These are phyloP conservation scores for Gymnocephalus cernua DNA, from an alignment of 2,113 vertebrate species.

Conservation along the genomic window DNA sequence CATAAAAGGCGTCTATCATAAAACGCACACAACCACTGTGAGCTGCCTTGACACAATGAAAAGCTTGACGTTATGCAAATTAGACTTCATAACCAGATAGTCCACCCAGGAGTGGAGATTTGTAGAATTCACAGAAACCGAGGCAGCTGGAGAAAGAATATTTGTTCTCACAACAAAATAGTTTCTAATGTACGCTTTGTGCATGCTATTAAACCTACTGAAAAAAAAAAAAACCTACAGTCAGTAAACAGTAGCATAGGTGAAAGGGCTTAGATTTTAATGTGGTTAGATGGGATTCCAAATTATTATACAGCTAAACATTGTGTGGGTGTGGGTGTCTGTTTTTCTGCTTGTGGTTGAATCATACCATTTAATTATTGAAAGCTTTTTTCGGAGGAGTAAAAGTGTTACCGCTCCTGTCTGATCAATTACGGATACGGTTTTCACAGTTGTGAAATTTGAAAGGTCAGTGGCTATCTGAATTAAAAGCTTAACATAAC, in stretches of 20 bases:
- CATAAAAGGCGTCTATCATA: constrained; percentile 36
- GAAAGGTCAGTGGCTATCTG: neutral
- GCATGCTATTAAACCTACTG: neutral
- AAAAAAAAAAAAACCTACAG: no score
- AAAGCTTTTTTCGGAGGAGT: constrained; percentile 8
- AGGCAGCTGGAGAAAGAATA: constrained; percentile 16
- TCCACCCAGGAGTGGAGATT: constrained; percentile 33
- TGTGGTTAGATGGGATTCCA: neutral
- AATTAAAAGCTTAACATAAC: neutral
- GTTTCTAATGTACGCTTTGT: constrained; percentile 1
- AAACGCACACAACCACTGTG: constrained; percentile 47
- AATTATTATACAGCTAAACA: neutral
- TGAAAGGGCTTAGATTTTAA: constrained; percentile 4
- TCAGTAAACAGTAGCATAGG: neutral
- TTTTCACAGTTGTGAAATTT: neutral
- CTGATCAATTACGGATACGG: neutral
- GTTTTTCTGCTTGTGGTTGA: constrained; percentile 3
- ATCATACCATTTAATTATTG: constrained; percentile 10
- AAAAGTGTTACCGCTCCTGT: neutral
- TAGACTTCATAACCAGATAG: constrained; percentile 19
- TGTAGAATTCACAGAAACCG: constrained; percentile 17
- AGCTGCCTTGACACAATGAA: constrained; percentile 44
- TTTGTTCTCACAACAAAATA: constrained; percentile 2
- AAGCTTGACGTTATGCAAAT: constrained; percentile 46
- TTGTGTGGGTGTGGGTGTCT: neutral